Base-by-base conservation (phyloP, 2,797 vertebrate genomes). In the Poeciliopsis infans region DNA sequence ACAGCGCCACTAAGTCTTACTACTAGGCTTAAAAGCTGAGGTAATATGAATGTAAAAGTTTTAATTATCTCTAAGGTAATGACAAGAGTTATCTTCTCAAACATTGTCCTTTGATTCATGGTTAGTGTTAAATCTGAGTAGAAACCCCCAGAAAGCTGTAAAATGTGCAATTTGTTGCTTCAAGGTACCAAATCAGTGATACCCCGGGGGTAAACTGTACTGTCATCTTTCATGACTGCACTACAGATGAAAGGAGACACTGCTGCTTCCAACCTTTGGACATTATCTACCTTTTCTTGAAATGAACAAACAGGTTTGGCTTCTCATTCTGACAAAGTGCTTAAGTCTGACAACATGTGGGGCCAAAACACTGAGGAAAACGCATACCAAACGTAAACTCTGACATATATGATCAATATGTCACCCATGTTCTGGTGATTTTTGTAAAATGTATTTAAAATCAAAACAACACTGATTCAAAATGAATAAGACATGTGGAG, bases 321-420 rank as follows among this genome's bases (percentile, higher is more conserved):
- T 68, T 79, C 73, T 79, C 55, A 69, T 74, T 77, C 53, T 28
- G 23, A 59, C 5, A 61, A 70, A 78, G 70, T 71, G n/a, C 25
- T 61, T 51, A 68, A 5, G n/a, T 86, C 78, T 86, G 75, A 76
- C 78, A 53, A 81, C 12, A 51, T 46, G 49, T 18, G 18, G 41
- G 74, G 51, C 70, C 36, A 72, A 69, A 75, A 78, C 64, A 78
- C 74, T 33, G 51, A 71, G 77, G 57, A 84, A 78, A 85, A 53
- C 53, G 25, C 53, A 79, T 75, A 78, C 83, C 79, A 80, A 70
- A 81, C 77, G 81, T 76, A 74, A 61, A n/a, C 33, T 55, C 61
- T 83, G 80, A 89, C 86, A 89, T 85, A 87, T 79, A 80, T 45
- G 6, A 28, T 15, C 41, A 78, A 39, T 79, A 77, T 53, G 43